A percentile compares a stretch with the other conserved stretches of the same genome.
Evolutionary conservation across 2,113 vertebrate species (phyloP).

Genomic region (Fukomys damarensis): DNA sequence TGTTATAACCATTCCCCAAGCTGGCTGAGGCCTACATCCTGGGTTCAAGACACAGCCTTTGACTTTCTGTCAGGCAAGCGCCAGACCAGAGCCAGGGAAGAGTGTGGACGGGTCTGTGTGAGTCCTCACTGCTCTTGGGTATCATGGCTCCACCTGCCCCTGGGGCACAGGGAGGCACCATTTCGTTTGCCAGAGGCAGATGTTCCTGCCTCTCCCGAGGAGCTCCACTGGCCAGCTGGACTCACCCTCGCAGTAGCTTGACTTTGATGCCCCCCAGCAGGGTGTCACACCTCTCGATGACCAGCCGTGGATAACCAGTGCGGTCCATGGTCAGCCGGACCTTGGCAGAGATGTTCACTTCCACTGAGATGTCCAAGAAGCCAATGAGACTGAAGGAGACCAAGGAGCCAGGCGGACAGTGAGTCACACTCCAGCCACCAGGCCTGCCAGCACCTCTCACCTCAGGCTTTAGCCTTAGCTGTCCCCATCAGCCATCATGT

Average conservation of each 20-base stretch:
- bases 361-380: constrained; percentile 79
- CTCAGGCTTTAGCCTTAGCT: neutral
- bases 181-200: neutral
- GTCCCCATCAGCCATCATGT: rapidly evolving
- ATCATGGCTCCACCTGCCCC: neutral
- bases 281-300: constrained; percentile 79
- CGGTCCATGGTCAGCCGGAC: constrained; percentile 83
- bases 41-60: neutral
- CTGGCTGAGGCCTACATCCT: neutral
- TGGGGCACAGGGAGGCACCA: neutral
- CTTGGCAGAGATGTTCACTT: constrained; percentile 84
- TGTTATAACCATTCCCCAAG: neutral
- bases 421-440: neutral
- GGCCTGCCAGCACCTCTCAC: neutral
- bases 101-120: rapidly evolving
- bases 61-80: too few species aligned
- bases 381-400: constrained; percentile 79
- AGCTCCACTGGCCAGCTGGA: rapidly evolving
- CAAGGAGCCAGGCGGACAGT: rapidly evolving
- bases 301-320: constrained; percentile 76
- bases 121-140: neutral
- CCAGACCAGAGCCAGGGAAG: neutral
- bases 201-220: neutral
- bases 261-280: constrained; percentile 82
- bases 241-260: constrained; percentile 83